A percentile compares a stretch with the other conserved stretches of the same genome.
Evolutionary conservation across 2,113 vertebrate genomes (phyloP).

Genomic region (Barnardius zonarius): DNA sequence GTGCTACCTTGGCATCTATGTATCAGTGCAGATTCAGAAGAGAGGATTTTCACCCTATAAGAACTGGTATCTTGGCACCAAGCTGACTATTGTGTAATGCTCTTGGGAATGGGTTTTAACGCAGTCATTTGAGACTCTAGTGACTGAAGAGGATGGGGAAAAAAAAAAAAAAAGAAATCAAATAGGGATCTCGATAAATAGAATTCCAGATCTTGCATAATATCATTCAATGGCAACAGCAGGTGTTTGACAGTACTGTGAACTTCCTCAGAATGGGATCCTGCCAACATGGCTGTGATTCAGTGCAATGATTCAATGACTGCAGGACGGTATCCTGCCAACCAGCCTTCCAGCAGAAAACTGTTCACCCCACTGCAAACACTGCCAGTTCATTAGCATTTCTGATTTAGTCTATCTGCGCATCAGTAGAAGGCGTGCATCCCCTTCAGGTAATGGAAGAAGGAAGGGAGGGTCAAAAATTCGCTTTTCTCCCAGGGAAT

Average conservation of each 20-base stretch:
- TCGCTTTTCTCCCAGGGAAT: conserved; percentile 23
- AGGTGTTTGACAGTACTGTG: conserved; percentile 79
- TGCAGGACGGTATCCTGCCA: conserved; percentile 69
- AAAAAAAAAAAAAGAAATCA: conserved; percentile 20
- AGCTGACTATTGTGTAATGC: conserved; percentile 7
- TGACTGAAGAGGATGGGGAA: conserved; percentile 5
- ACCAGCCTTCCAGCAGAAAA: conserved; percentile 65
- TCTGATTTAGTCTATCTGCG: conserved; percentile 56
- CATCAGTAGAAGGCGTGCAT: conserved; percentile 8
- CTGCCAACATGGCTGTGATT: conserved; percentile 79
- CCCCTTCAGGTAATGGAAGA: conserved; percentile 58
- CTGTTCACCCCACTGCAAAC: conserved; percentile 57
- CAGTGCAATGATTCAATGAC: conserved; percentile 77
- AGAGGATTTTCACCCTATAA: conserved; percentile 2
- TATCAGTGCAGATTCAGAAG: not conserved
- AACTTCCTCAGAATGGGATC: conserved; percentile 80
- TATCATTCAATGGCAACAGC: conserved; percentile 79
- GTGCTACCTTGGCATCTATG: not conserved
- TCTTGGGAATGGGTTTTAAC: conserved; percentile 39
- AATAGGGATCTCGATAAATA: conserved; percentile 76
- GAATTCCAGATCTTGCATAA: conserved; percentile 77
- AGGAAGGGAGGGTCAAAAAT: not conserved
- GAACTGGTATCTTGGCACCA: not conserved
- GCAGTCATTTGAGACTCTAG: conserved; percentile 56
- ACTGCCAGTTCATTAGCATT: conserved; percentile 69